Evolutionary conservation across 1,140 invertebrate species (phyloP).

Genomic region (Reticulitermes speratus): DNA sequence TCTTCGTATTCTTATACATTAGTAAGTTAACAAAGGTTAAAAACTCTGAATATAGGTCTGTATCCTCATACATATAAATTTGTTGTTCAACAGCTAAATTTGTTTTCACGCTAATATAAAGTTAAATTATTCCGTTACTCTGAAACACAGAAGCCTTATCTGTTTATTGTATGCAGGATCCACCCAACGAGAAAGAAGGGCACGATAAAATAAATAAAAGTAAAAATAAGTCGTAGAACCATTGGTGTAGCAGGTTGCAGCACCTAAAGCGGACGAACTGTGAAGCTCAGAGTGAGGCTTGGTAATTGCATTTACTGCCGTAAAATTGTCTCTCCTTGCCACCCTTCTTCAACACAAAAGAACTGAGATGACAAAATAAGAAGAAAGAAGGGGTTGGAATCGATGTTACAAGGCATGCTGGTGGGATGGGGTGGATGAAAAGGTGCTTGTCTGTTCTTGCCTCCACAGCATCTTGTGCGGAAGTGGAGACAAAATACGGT

Average conservation of each 20-base stretch:
- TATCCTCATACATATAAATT: too few species aligned
- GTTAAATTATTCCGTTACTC: too few species aligned
- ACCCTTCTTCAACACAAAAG: slow-evolving; percentile 15
- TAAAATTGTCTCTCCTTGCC: slow-evolving; percentile 18
- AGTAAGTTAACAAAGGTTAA: too few species aligned
- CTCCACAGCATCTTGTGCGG: neutral
- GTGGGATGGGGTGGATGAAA: neutral
- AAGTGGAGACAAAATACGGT: neutral
- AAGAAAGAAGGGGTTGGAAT: neutral
- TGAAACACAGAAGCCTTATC: too few species aligned
- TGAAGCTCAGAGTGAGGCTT: neutral
- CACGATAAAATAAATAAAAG: neutral
- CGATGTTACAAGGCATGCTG: neutral
- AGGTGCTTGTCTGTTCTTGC: neutral
- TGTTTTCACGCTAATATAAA: too few species aligned
- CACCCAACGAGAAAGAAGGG: neutral
- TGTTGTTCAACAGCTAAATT: too few species aligned
- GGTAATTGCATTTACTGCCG: slow-evolving; percentile 15
- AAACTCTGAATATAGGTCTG: too few species aligned
- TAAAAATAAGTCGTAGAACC: neutral
- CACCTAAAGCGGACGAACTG: neutral
- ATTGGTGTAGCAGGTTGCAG: neutral
- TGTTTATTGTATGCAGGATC: too few species aligned
- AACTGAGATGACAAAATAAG: slow-evolving; percentile 12
- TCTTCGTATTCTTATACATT: too few species aligned